Base-by-base conservation (phyloP, 2,888 invertebrate species). In the Tipula lateralis region DNA sequence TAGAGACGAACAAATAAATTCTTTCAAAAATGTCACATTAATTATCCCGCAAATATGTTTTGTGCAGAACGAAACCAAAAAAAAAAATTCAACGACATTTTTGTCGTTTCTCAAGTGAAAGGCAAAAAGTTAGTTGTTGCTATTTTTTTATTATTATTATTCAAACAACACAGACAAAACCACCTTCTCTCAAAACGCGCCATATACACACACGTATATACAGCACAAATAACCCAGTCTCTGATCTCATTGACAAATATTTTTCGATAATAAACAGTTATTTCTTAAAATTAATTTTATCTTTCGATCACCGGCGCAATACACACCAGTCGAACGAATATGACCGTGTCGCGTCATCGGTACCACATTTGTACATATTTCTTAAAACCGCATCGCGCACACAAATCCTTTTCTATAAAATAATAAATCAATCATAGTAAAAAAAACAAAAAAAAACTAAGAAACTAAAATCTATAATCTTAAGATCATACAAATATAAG, bases 381-480 rank as follows among this genome's bases (percentile, higher is more conserved):
- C 24, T 24, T 66, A 66, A 66, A 24, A 66, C 66, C 66, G 66
- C 66, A 66, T 66, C 66, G 66, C 66, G 66, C 66, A 4, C 24
- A 66, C 66, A 66, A 66, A 66, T 66, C 66, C 66, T 66, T 66
- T 66, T 66, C 19, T 66, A 66, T 9, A 66, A 12, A 66, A 66
- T 66, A 66, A 66, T 66, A 66, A 66, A 66, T 66, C 66, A 66
- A 66, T 66, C 66, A 66, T 66, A 66, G 66, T 66, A 66, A 66
- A 66, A n/a, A 66, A 66, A 66, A 66, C 7, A 66, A 66, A 50
- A 39, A 6, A 39, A 12, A 39, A 39, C n/a, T n/a, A 50, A 50
- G 19, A 66, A 66, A 66, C 66, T 66, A 24, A 66, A 66, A 24
- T 66, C 66, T 66, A 66, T 24, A 66, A 66, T 66, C 66, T 66